Evolutionary conservation across 2,888 invertebrate species (phyloP).

Genomic region (Troides aeacus): DNA sequence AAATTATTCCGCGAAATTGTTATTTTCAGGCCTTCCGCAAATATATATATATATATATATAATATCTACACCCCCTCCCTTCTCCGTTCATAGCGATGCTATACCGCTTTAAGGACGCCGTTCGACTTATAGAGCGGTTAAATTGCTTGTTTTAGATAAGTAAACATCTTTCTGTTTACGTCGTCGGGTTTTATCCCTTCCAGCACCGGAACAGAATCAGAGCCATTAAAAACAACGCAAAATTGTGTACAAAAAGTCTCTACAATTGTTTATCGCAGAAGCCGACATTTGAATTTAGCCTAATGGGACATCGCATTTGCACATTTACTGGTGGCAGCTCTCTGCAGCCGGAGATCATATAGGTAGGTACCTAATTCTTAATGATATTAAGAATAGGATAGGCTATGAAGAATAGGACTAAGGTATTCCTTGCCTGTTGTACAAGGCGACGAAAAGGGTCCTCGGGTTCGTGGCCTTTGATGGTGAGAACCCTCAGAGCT

Average conservation of each 20-base stretch:
- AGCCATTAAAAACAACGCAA: conserved; percentile 33
- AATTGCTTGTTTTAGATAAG: conserved; percentile 64
- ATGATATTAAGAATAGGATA: no score
- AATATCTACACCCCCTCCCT: conserved; percentile 55
- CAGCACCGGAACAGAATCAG: conserved; percentile 33
- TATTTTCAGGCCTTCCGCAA: conserved; percentile 61
- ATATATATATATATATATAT: conserved; percentile 43
- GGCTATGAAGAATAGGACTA: no score
- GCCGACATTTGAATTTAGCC: no score
- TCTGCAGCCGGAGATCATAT: no score
- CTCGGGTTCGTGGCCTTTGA: no score
- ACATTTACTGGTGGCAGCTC: background rate
- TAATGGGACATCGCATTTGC: conserved; percentile 1
- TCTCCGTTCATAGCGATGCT: conserved; percentile 37
- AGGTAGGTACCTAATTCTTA: no score
- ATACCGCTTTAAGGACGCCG: conserved; percentile 55
- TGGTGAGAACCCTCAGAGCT: no score
- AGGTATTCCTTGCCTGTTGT: no score
- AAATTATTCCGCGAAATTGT: conserved; percentile 73
- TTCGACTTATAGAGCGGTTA: conserved; percentile 59
- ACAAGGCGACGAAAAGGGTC: no score
- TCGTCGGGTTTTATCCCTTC: conserved; percentile 40
- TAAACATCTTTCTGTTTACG: conserved; percentile 54
- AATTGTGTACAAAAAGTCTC: conserved; percentile 34
- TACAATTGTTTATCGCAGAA: conserved; percentile 26